Evolutionary conservation across 2,113 vertebrate genomes (phyloP).

Genomic region (Pygoscelis antarcticus): DNA sequence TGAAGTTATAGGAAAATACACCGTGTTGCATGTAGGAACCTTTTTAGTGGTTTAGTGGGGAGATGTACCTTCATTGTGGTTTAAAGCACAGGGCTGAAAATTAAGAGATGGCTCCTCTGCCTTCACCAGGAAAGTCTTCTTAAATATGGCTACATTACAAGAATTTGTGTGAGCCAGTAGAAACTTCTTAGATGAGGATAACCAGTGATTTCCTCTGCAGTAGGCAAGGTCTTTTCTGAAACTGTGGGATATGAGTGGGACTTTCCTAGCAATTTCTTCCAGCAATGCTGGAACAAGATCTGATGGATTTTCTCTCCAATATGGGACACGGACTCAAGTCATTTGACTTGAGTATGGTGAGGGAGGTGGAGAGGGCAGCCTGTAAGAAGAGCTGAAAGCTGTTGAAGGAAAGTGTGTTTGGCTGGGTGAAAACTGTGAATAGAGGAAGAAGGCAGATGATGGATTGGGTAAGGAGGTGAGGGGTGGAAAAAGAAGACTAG

Average conservation of each 20-base stretch:
- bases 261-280: background rate
- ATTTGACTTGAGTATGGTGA: background rate
- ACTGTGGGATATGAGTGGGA: background rate
- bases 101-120: background rate
- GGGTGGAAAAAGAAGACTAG: background rate
- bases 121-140: background rate
- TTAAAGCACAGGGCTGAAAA: background rate
- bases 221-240: background rate
- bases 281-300: background rate
- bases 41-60: background rate
- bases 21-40: background rate
- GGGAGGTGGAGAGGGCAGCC: background rate
- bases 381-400: background rate
- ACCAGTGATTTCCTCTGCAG: background rate
- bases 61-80: background rate
- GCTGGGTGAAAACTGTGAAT: background rate
- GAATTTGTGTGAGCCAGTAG: background rate
- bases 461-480: background rate
- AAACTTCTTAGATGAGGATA: background rate
- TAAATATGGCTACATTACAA: background rate
- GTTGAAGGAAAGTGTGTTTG: background rate
- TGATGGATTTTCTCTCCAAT: background rate
- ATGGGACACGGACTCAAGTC: too few relatives aligned
- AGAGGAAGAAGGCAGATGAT: background rate
- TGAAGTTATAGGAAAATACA: background rate